A percentile compares a stretch with the other conserved stretches of the same genome.
Conservation (phyloP, 2,888 invertebrate species). For the Leptopterna dolabrata region DNA sequence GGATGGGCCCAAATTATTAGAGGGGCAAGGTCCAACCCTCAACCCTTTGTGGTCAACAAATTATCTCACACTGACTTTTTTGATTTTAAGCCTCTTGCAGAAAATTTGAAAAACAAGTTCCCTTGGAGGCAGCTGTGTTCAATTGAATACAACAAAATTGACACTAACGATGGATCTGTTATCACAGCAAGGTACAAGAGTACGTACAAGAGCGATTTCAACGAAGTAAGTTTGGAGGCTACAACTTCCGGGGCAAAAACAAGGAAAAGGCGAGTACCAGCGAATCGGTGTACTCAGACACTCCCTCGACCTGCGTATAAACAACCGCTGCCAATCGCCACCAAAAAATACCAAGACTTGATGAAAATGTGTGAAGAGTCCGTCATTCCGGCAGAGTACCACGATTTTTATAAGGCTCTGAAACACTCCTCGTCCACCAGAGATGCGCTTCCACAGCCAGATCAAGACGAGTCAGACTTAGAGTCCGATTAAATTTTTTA, state of each 20-base stretch:
- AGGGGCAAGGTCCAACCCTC: too few relatives aligned
- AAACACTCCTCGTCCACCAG: not conserved
- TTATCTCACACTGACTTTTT: slow-evolving; percentile 23
- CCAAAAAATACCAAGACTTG: too few relatives aligned
- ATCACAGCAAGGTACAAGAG: slow-evolving; percentile 19
- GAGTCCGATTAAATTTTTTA: too few relatives aligned
- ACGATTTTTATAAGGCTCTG: not conserved
- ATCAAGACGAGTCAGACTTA: too few relatives aligned
- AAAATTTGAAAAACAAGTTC: slow-evolving; percentile 12
- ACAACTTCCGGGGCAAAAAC: not conserved
- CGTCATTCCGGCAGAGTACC: too few relatives aligned
- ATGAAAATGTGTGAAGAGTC: too few relatives aligned
- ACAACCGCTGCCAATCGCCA: not conserved
- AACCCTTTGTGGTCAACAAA: too few relatives aligned
- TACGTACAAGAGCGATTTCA: too few relatives aligned
- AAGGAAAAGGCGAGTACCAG: not conserved
- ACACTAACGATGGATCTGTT: slow-evolving; percentile 8
- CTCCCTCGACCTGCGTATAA: not conserved
- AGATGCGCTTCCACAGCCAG: too few relatives aligned
- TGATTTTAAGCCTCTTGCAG: slow-evolving; percentile 33
- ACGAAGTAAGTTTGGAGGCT: not conserved
- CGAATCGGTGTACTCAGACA: not conserved
- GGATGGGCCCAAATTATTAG: too few relatives aligned
- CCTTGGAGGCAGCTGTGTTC: too few relatives aligned
- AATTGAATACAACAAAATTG: slow-evolving; percentile 2